These are phyloP conservation scores for Drosophila repleta DNA, from an alignment of 1,140 invertebrate species.

Conservation along the genomic window DNA sequence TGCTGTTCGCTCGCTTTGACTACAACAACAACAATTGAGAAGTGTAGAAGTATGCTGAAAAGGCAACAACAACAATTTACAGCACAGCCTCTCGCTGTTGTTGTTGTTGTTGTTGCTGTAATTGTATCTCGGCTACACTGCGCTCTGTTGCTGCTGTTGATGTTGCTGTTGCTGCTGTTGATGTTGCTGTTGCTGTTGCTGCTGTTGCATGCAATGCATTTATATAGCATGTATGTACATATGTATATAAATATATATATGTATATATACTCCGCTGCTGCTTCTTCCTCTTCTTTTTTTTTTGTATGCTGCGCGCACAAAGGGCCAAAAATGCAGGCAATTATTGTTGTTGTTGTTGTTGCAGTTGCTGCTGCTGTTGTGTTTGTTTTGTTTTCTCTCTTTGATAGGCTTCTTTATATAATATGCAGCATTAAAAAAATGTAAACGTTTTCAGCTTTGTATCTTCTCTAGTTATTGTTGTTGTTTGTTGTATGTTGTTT, in stretches of 20 bases:
- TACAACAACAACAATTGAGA: conserved; percentile 23
- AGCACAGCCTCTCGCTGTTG: conserved; percentile 33
- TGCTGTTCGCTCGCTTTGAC: conserved; percentile 25
- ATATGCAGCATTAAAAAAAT: conserved; percentile 77
- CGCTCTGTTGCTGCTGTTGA: conserved; percentile 36
- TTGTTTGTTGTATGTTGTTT: conserved; percentile 27
- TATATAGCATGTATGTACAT: conserved; percentile 45
- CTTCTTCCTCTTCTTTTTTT: conserved; percentile 39
- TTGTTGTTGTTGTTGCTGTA: conserved; percentile 36
- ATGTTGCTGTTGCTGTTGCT: conserved; percentile 6
- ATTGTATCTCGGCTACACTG: conserved; percentile 43
- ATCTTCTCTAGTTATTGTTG: conserved; percentile 23
- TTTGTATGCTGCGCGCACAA: conserved; percentile 59
- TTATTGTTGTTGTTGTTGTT: conserved; percentile 57
- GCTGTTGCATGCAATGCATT: conserved; percentile 43
- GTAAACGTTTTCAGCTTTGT: conserved; percentile 54
- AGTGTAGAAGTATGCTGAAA: not conserved
- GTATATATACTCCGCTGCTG: conserved; percentile 17
- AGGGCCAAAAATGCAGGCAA: conserved; percentile 71
- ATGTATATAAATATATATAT: not conserved
- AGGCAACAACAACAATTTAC: conserved; percentile 28
- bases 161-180: conserved; percentile 29
- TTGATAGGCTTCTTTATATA: conserved; percentile 68
- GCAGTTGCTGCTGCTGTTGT: conserved; percentile 58
- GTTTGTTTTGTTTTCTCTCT: conserved; percentile 44